Evolutionary conservation across 2,113 vertebrate species (phyloP), one percentile per base, ranked within the genome.

Genomic region (Tursiops truncatus): DNA sequence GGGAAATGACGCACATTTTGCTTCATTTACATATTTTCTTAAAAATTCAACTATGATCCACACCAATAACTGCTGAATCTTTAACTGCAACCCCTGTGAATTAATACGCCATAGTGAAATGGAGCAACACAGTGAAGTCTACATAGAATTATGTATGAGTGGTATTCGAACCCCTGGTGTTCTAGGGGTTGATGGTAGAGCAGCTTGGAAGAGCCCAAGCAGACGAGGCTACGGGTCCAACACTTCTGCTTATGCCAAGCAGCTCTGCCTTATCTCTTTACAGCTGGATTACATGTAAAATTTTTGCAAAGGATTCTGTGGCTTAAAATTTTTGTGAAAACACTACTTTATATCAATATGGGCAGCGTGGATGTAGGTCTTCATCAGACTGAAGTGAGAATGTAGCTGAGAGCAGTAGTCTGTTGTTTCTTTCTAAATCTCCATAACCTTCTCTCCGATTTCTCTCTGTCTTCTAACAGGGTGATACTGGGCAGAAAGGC

Each of bases 401-500:
- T 15, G 25, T 76, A 79, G 67, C 50, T 36, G 44, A 81, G 68
- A 84, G 31, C 28, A 58, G 9, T 65, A 89, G 41, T 50, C 12
- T 1, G 5, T 36, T 58, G 17, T 44, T 12, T 94, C 62, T 76
- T 71, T 56, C 47, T 80, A 15, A 65, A 62, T 65, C 81, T 50
- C 50, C 81, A 68, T 31, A 63, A 21, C 56, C 17, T 62, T 62
- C 47, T 93, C 41, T 84, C 50, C 11, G 10, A 50, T 60, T 97
- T 89, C 62, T 86, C 10, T 63, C 20, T 12, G 3, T 73, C 53
- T 97, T 26, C 74, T 94, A 56, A 44, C 4, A 99, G 99, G 99
- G 99, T 47, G 58, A 97, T 62, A 92, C 97, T 41, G 99, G 99
- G 28, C 98, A 97, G 91, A 92, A 98, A 33, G 99, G 99, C 7